phyloP scores from a whole-genome alignment of 2,797 vertebrate genomes.

The Sebastes elongatus region DNA sequence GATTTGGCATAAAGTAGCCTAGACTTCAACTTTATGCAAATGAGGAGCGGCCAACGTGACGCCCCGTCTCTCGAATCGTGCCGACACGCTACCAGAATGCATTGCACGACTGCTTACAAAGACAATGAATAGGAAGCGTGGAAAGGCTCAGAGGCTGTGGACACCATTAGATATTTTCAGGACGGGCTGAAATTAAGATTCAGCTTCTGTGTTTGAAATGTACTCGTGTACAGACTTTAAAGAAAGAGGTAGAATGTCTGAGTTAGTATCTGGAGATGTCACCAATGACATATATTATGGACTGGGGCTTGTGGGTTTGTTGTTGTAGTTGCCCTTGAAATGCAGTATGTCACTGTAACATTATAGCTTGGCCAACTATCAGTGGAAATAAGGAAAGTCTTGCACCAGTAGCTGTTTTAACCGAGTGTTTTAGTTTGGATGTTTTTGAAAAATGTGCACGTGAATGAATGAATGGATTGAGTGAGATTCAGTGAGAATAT shows the following conservation, averaged over 20 bases:
- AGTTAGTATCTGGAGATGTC: neutral
- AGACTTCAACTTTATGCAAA: too few relatives aligned
- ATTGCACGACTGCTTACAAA: rapidly evolving
- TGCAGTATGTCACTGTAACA: neutral
- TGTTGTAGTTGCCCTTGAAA: neutral
- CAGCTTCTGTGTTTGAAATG: neutral
- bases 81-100: too few relatives aligned
- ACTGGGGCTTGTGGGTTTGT: neutral
- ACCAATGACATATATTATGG: neutral
- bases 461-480: neutral
- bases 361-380: neutral
- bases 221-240: neutral
- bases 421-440: neutral
- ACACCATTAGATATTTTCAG: neutral
- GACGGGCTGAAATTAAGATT: neutral
- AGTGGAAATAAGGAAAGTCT: neutral
- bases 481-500: neutral
- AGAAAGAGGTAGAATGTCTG: neutral
- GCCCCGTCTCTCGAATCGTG: too few relatives aligned
- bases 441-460: neutral
- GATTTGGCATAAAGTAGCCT: too few relatives aligned
- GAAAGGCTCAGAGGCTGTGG: too few relatives aligned
- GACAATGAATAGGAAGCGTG: too few relatives aligned
- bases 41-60: too few relatives aligned
- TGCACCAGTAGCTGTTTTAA: neutral